Evolutionary conservation across 1,140 invertebrate species (phyloP), one percentile per base, ranked within the genome.

Genomic region (Drosophila triauraria): DNA sequence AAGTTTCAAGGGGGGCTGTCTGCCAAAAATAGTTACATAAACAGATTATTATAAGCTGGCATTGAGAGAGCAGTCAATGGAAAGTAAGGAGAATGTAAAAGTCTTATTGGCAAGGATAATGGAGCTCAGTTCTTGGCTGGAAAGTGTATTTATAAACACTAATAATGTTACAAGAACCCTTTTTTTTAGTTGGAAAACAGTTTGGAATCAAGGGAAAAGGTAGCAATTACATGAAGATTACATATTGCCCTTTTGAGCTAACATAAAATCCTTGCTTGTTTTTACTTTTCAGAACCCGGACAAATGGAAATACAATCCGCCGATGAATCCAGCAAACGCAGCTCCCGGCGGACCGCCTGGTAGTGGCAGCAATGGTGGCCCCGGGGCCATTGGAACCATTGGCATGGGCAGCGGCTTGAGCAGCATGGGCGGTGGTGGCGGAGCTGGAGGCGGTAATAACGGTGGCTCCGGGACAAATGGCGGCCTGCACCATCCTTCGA

Each of bases 301-400:
- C 82, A 95, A 95, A 92, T 95, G 95, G 95, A 95, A 95, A 84
- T 95, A 94, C 84, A 93, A 94, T 88, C 88, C 91, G n/a, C 91
- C 92, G 10, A 92, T 92, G 90, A 92, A 92, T 78, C 75, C 91
- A 12, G 77, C 69, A 4, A 92, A 91, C 44, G 91, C 90, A 5
- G 91, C 91, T 42, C 91, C 91, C 5, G 91, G 91, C 20, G 91
- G 72, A 57, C 81, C 79, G 42, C 86, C 88, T 4, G 83, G 91
- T 10, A 82, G 78, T 48, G 86, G 86, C 12, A 88, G 63, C 65
- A 83, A 80, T 48, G 87, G 88, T 46, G 91, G 91, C 6, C 91
- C 88, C 1, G 90, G 91, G 13, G 63, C 84, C 20, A 91, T 91
- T 57, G 91, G 90, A 13, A 84, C 90, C 20, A 92, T 92, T 43